Base-by-base conservation (phyloP, 2,113 vertebrate genomes). In the Peromyscus maniculatus region DNA sequence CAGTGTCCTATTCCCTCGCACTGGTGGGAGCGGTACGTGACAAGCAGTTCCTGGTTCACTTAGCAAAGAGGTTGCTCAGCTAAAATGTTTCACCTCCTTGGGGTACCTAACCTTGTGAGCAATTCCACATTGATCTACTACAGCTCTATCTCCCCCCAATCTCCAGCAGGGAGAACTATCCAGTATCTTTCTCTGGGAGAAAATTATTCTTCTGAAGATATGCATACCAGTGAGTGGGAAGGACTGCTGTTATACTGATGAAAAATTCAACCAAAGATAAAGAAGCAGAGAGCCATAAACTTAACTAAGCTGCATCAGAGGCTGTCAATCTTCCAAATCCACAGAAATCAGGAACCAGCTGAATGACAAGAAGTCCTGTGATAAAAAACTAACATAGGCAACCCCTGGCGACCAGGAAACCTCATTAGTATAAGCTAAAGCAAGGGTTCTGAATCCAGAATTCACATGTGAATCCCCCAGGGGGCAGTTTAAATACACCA, bases 381-480 rank as follows among this genome's bases (percentile, higher is more conserved):
- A 87, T 5, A 31, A 64, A 71, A 71, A 28, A 26, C 10, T 1
- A 59, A 39, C 43, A 91, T 24, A 80, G 87, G 36, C 52, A 82
- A 52, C 5, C 79, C 43, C 57, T 36, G 39, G 1, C 5, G n/a
- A 77, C 12, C 10, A 43, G 3, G 24, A 72, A 28, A 66, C 26
- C 52, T 88, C 52, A 52, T 80, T 66, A 95, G 77, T 39, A 28
- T 31, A 89, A 72, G 39, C 77, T 87, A 86, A 88, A 67, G 57
- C 33, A 55, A 91, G n/a, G n/a, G 39, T 66, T 92, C 69, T 86
- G 77, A 91, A 82, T 33, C 28, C 43, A 72, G 26, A 33, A 22
- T 95, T 84, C 86, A 94, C 33, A 24, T 71, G 19, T 77, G 21
- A 96, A 62, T 89, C 66, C 80, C 43, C 57, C 12, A 52, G 59